Evolutionary conservation across 2,113 vertebrate genomes (phyloP).

Genomic region (Alligator mississippiensis): DNA sequence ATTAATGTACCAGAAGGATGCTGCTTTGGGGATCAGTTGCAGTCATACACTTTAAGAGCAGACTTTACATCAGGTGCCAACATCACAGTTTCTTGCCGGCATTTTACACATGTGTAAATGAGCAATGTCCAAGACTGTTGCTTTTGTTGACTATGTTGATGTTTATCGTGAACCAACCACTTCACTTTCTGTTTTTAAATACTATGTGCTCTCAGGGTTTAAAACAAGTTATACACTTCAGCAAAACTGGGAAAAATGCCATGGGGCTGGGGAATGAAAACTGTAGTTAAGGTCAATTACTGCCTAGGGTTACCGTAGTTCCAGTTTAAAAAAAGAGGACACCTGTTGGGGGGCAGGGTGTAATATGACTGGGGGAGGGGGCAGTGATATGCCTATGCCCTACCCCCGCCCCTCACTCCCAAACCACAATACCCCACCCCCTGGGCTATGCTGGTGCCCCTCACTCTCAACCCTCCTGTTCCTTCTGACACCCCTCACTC

Average conservation of each 20-base stretch:
- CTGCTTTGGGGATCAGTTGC: fast-evolving
- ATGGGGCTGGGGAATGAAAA: neutral
- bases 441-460: too few relatives aligned
- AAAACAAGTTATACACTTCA: neutral
- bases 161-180: neutral
- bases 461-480: too few relatives aligned
- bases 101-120: neutral
- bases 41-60: neutral
- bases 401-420: too few relatives aligned
- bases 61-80: neutral
- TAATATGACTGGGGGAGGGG: too few relatives aligned
- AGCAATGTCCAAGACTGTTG: neutral
- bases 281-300: neutral
- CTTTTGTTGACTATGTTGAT: neutral
- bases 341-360: neutral
- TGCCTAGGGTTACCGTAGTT: neutral
- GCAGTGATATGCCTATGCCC: too few relatives aligned
- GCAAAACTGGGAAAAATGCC: neutral
- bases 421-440: too few relatives aligned
- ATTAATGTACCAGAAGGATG: neutral
- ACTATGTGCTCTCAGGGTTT: neutral
- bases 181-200: neutral
- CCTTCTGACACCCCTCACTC: too few relatives aligned
- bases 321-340: too few relatives aligned
- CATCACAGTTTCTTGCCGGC: neutral